Conservation (phyloP, 2,797 vertebrate species). For the Gymnothorax javanicus region DNA sequence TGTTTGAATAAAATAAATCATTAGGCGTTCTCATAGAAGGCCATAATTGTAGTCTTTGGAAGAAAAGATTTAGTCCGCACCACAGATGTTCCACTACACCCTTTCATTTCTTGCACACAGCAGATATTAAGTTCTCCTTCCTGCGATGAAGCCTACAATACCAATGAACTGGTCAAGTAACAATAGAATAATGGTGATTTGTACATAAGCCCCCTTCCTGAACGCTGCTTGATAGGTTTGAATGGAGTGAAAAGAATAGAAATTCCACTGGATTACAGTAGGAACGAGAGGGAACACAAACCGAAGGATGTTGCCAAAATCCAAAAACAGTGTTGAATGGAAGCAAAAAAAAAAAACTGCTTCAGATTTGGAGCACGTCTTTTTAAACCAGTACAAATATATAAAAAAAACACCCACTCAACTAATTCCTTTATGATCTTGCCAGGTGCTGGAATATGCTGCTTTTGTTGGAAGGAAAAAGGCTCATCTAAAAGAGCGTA, state of each 20-base stretch:
- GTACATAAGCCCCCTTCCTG: constrained; percentile 31
- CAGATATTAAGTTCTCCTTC: constrained; percentile 33
- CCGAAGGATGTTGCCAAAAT: constrained; percentile 51
- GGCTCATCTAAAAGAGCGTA: constrained; percentile 41
- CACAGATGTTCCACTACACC: constrained; percentile 18
- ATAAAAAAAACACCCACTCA: constrained; percentile 41
- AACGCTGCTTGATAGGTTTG: constrained; percentile 29
- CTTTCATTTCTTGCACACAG: constrained; percentile 26
- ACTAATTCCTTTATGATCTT: constrained; percentile 44
- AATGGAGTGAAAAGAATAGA: constrained; percentile 32
- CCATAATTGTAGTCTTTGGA: constrained; percentile 27
- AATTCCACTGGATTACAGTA: constrained; percentile 56
- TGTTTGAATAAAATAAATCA: constrained; percentile 21
- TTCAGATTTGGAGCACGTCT: constrained; percentile 42
- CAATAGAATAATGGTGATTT: constrained; percentile 41
- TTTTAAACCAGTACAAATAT: constrained; percentile 48
- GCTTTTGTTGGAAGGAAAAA: constrained; percentile 31
- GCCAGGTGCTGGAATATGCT: constrained; percentile 34
- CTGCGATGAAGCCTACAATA: constrained; percentile 35
- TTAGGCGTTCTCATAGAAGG: constrained; percentile 9
- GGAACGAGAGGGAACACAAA: constrained; percentile 22
- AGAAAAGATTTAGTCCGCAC: constrained; percentile 24
- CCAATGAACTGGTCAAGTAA: constrained; percentile 44
- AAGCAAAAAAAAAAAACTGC: constrained; percentile 13
- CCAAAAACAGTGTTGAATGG: constrained; percentile 38